Percentiles rank a stretch among this genome's conserved stretches.
Conservation (phyloP, 2,888 invertebrate genomes). For the Teinopalpus imperialis region DNA sequence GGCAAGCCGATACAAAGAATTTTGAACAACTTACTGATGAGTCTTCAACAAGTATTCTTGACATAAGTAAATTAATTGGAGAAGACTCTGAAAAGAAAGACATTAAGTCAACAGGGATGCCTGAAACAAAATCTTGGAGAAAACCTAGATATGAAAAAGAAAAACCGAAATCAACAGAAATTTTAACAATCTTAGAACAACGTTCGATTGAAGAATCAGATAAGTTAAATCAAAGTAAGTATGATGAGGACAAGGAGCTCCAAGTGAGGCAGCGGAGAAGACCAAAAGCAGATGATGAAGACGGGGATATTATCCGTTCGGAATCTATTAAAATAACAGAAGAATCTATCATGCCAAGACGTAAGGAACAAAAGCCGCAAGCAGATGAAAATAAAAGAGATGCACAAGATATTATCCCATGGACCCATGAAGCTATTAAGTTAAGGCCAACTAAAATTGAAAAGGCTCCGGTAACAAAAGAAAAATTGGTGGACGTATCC, state of each 20-base stretch:
- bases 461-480: constrained; percentile 75
- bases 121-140: constrained; percentile 27
- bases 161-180: constrained; percentile 14
- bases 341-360: not conserved
- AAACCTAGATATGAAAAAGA: constrained; percentile 33
- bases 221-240: constrained; percentile 1
- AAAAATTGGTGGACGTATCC: constrained; percentile 73
- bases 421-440: constrained; percentile 84
- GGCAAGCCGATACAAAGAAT: constrained; percentile 33
- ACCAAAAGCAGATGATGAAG: constrained; percentile 25
- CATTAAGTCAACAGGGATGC: constrained; percentile 11
- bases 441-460: constrained; percentile 83
- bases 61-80: constrained; percentile 31
- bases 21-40: constrained; percentile 30
- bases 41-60: constrained; percentile 32
- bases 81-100: constrained; percentile 23
- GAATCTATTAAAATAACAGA: constrained; percentile 21
- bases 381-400: constrained; percentile 38
- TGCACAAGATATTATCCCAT: constrained; percentile 64
- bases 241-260: constrained; percentile 7
- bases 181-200: constrained; percentile 26
- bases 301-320: constrained; percentile 30
- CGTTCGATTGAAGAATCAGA: constrained; percentile 18
- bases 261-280: constrained; percentile 32
- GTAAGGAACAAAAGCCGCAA: constrained; percentile 22